A percentile compares a stretch with the other conserved stretches of the same genome.
phyloP scores from a whole-genome alignment of 2,113 vertebrate genomes.

The Miniopterus natalensis region DNA sequence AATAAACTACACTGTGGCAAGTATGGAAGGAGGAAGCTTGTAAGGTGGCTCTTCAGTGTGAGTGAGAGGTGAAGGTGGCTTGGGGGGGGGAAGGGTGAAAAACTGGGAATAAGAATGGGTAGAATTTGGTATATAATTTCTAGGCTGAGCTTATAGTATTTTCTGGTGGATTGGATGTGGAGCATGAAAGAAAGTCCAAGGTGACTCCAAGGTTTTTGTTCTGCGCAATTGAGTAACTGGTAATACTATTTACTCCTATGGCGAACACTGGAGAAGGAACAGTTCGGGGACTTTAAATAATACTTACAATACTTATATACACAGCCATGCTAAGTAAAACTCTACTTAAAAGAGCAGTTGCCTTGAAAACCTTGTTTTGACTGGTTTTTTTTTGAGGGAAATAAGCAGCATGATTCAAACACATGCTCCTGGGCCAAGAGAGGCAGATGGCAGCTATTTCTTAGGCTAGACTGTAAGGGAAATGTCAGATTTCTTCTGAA shows the following conservation, averaged over 20 bases:
- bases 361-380: slow-evolving; percentile 75
- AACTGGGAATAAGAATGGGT: neutral
- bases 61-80: neutral
- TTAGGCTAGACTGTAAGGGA: neutral
- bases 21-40: neutral
- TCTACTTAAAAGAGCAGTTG: slow-evolving; percentile 77
- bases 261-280: neutral
- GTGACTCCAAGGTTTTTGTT: neutral
- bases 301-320: neutral
- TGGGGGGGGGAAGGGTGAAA: neutral
- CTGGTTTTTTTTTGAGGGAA: slow-evolving; percentile 34
- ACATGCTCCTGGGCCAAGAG: slow-evolving; percentile 72
- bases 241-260: neutral
- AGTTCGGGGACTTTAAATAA: neutral
- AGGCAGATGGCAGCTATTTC: slow-evolving; percentile 78
- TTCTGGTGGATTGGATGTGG: neutral
- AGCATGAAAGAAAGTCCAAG: neutral
- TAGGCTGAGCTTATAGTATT: neutral
- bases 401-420: slow-evolving; percentile 61
- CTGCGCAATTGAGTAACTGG: neutral
- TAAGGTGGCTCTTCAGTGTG: neutral
- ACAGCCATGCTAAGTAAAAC: neutral
- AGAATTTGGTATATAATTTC: neutral
- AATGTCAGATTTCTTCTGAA: slow-evolving; percentile 60
- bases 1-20: neutral